Evolutionary conservation across 2,113 vertebrate genomes (phyloP), one percentile per base, ranked within the genome.

Genomic region (Amia ocellicauda): DNA sequence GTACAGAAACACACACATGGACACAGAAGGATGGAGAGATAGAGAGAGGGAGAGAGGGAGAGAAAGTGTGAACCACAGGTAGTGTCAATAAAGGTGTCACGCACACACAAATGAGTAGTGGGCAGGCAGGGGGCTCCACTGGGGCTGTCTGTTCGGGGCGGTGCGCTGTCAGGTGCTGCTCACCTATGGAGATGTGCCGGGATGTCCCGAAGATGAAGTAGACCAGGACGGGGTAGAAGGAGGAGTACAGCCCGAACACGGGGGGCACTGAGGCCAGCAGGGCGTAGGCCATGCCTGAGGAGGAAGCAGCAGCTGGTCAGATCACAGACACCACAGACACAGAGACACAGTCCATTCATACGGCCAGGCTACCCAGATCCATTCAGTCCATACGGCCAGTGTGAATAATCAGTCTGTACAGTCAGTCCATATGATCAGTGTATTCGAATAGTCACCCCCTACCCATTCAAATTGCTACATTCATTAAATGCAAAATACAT

Each of bases 151-250:
- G 31, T 10, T 36, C 31, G 3, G 31, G 10, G 31, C 31, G 31
- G 31, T 10, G 31, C 10, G 31, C 4, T 10, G 31, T 36, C 31
- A 11, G 19, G 13, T 22, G n/a, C 9, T 60, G 27, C 91, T 91
- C 65, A 97, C 96, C 96, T 73, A 98, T 75, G 0, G 96, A 98
- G 77, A 95, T 88, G 81, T 98, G 96, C 62, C 89, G 90, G 29
- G 95, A 98, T 0, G 95, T 97, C 8, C 94, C 95, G 0, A 98
- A 97, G 72, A 98, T 84, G 78, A 91, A 92, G 75, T 98, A 98
- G 56, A 96, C 42, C 45, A 98, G 85, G 31, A 97, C 91, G 0
- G 96, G 96, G 73, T 88, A 98, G 65, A 98, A 87, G 29, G 96
- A 92, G 1, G 93, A 91, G 67, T 97, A 98, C 65, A 98, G 91